Evolutionary conservation across 1,140 invertebrate genomes (phyloP).

Genomic region (Saccostrea glomerata): DNA sequence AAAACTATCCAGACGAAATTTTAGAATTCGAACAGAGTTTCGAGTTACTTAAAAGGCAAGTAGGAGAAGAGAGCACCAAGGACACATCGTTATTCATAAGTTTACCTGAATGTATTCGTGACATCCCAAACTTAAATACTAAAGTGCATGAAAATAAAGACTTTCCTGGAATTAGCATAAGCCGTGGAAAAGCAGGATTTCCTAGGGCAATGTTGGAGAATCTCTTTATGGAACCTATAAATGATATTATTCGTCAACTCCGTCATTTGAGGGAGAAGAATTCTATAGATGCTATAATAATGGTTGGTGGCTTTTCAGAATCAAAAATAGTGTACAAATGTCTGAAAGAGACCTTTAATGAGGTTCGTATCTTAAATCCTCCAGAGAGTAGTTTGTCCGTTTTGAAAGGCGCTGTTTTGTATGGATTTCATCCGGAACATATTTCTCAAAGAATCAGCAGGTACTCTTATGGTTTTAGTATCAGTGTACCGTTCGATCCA

Average conservation of each 20-base stretch:
- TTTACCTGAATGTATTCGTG: not conserved
- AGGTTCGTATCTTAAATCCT: conserved; percentile 34
- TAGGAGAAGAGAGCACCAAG: not conserved
- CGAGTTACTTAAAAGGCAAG: not conserved
- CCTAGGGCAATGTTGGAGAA: not conserved
- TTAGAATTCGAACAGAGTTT: conserved; percentile 7
- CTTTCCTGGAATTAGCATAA: not conserved
- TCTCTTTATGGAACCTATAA: not conserved
- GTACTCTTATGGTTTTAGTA: conserved; percentile 45
- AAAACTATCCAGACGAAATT: not conserved
- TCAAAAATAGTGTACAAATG: not conserved
- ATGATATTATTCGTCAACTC: not conserved
- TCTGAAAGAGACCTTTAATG: conserved; percentile 1
- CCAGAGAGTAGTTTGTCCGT: conserved; percentile 42
- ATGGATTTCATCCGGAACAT: conserved; percentile 44
- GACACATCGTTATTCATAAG: not conserved
- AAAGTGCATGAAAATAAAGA: not conserved
- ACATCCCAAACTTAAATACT: not conserved
- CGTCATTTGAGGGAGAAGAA: not conserved
- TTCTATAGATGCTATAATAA: conserved; percentile 16
- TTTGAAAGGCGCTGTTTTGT: conserved; percentile 50
- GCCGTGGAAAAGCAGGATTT: not conserved
- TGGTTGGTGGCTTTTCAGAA: conserved; percentile 50
- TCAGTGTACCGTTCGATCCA: not conserved
- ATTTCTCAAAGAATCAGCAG: conserved; percentile 20